phyloP scores from a whole-genome alignment of 1,140 invertebrate genomes.

The Tetramorium simillimum region DNA sequence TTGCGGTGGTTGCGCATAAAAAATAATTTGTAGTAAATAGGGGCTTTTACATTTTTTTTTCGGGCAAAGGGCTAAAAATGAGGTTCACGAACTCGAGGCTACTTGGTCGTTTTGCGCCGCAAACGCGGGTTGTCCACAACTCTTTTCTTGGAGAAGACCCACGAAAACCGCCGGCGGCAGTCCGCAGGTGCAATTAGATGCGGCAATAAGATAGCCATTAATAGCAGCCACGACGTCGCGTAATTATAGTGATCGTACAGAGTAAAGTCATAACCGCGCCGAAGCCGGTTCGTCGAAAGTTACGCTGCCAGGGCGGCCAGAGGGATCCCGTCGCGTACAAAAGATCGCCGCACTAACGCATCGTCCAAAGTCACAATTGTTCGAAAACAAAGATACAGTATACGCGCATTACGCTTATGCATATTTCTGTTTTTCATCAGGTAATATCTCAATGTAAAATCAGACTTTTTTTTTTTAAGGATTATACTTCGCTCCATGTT shows the following conservation, averaged over 20 bases:
- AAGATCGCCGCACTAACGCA: not conserved
- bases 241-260: slow-evolving; percentile 79
- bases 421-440: not conserved
- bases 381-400: not conserved
- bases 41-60: not conserved
- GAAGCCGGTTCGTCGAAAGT: slow-evolving; percentile 61
- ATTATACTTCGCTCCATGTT: not conserved
- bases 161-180: slow-evolving; percentile 56
- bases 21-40: slow-evolving; percentile 42
- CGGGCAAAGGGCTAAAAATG: slow-evolving; percentile 32
- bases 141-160: slow-evolving; percentile 45
- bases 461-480: not conserved
- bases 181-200: slow-evolving; percentile 77
- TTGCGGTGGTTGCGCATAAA: not conserved
- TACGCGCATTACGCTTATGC: not conserved
- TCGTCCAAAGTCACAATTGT: slow-evolving; percentile 16
- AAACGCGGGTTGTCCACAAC: not conserved
- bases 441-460: slow-evolving; percentile 7
- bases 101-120: slow-evolving; percentile 24
- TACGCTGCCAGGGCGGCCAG: not conserved
- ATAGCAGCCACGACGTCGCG: slow-evolving; percentile 77
- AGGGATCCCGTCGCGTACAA: not conserved
- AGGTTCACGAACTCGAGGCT: not conserved
- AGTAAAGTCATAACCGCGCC: slow-evolving; percentile 74
- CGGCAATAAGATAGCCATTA: slow-evolving; percentile 80